Base-by-base conservation (phyloP, 2,888 invertebrate genomes). In the Ashinkailepas kermadecensis region DNA sequence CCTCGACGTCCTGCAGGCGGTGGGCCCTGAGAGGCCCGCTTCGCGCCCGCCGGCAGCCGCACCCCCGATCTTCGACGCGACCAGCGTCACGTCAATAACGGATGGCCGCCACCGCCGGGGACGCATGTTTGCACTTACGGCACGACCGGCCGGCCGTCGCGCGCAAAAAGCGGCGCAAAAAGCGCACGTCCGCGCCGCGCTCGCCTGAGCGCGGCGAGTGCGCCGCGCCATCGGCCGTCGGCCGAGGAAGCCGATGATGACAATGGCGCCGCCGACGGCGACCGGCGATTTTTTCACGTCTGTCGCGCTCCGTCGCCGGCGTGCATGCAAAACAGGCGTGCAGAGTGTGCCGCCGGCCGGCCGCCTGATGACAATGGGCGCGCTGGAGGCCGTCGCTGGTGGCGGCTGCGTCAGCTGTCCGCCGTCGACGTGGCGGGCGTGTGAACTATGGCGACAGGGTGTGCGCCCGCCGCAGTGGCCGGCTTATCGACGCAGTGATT, bases 121-220 rank as follows among this genome's bases (percentile, higher is more conserved):
- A 74, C 74, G 74, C 74, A 21, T 74, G 74, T 74, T 74, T 74
- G 74, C 74, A 74, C 74, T 74, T 74, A 74, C 74, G 56, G 74
- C 56, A 59, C 59, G 59, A 56, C 54, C 21, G 56, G 21, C 54
- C 56, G 74, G 23, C 74, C 9, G 54, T 54, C 74, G 74, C 74
- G 56, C 74, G 74, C 74, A 74, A 74, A 74, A 74, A 74, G 54
- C 74, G 56, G 21, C 13, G 56, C 74, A 74, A 74, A 74, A 74
- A 74, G 74, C 12, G 39, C 39, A 39, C 74, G 74, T 11, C 65
- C 11, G 21, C 54, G 74, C 21, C 54, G 54, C 8, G 39, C 39
- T 9, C 39, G 39, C 39, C 39, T 39, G 39, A 39, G 39, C 39
- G 59, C 11, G 59, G 59, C 59, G 4, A 59, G 12, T 59, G 59